These are phyloP conservation scores for Ichneumoninae sp. DNA, from an alignment of 2,888 invertebrate genomes.

Conservation along the genomic window DNA sequence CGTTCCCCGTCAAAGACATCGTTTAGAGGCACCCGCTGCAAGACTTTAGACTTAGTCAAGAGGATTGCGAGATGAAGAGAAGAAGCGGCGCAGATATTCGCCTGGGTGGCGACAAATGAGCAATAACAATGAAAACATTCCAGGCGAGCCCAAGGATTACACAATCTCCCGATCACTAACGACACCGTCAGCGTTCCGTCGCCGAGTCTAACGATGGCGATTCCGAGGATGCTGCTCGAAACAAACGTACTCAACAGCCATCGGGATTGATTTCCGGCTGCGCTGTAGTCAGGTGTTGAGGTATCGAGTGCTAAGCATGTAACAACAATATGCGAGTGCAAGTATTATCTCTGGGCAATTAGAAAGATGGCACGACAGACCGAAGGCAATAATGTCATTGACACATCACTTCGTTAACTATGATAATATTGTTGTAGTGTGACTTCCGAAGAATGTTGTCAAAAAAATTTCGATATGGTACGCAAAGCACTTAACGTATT, in stretches of 20 bases:
- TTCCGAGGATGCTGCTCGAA: slow-evolving; percentile 24
- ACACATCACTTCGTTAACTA: too few relatives aligned
- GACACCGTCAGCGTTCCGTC: not conserved
- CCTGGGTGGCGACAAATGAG: slow-evolving; percentile 50
- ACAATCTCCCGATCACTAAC: not conserved
- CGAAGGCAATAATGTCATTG: too few relatives aligned
- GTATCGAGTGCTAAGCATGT: not conserved
- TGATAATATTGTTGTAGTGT: too few relatives aligned
- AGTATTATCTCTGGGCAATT: too few relatives aligned
- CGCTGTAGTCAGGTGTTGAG: not conserved
- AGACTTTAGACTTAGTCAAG: not conserved
- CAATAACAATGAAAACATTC: slow-evolving; percentile 58
- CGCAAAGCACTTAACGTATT: too few relatives aligned
- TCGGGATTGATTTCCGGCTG: not conserved
- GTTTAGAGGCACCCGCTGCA: not conserved
- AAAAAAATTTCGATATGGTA: too few relatives aligned
- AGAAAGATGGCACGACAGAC: too few relatives aligned
- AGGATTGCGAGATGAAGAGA: not conserved
- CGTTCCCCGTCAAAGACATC: not conserved
- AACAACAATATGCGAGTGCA: not conserved
- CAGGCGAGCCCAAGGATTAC: slow-evolving; percentile 58
- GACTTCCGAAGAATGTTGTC: too few relatives aligned
- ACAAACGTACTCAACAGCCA: not conserved
- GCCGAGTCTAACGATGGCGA: slow-evolving; percentile 26
- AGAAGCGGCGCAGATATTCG: not conserved